Percentiles rank a stretch among this genome's conserved stretches.
phyloP scores from a whole-genome alignment of 2,888 invertebrate genomes.

The Adelphocoris suturalis region DNA sequence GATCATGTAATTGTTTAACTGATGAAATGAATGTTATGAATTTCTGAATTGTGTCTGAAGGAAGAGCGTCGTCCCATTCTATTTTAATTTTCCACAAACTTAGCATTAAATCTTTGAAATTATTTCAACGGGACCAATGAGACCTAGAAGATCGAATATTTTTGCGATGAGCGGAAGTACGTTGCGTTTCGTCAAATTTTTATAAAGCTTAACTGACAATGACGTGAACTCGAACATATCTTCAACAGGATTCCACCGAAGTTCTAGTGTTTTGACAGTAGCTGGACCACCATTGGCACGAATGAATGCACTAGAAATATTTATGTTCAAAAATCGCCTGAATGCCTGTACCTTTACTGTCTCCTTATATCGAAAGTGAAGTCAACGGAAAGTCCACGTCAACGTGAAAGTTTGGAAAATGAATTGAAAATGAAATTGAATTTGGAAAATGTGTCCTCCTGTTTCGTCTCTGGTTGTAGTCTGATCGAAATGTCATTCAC shows the following conservation, averaged over 20 bases:
- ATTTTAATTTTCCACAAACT: not conserved
- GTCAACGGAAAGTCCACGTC: no score
- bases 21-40: not conserved
- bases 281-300: not conserved
- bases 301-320: slow-evolving; percentile 24
- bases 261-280: slow-evolving; percentile 16
- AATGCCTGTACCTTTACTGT: not conserved
- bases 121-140: slow-evolving; percentile 33
- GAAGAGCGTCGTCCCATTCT: slow-evolving; percentile 7
- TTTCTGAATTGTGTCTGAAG: not conserved
- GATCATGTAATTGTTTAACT: not conserved
- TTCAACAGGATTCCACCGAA: slow-evolving; percentile 32
- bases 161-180: slow-evolving; percentile 26
- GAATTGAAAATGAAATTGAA: no score
- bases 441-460: not conserved
- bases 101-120: slow-evolving; percentile 52
- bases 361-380: not conserved
- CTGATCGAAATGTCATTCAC: no score
- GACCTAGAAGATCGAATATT: slow-evolving; percentile 53
- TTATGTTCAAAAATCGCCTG: not conserved
- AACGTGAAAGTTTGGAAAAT: no score
- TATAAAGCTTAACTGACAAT: not conserved
- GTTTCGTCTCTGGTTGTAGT: no score
- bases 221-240: slow-evolving; percentile 51
- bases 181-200: slow-evolving; percentile 32